Conservation (phyloP, 2,113 vertebrate genomes). For the Trachemys scripta region DNA sequence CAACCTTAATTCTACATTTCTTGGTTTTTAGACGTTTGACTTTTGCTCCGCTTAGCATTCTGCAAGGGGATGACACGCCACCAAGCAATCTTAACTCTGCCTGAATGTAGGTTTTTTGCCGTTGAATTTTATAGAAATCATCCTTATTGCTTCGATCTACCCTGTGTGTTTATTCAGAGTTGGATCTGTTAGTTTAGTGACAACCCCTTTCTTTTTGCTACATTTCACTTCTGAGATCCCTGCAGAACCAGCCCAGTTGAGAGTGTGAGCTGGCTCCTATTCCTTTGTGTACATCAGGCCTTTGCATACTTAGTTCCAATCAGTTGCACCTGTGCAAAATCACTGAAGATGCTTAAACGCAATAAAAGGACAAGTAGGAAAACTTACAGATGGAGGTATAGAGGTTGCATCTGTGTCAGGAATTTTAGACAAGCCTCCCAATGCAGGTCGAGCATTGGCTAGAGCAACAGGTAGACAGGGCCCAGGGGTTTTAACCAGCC, state of each 20-base stretch:
- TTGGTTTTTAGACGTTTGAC: not conserved
- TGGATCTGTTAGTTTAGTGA: too few species aligned
- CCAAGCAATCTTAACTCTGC: not conserved
- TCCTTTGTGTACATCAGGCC: not conserved
- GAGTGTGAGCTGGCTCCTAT: not conserved
- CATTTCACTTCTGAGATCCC: not conserved
- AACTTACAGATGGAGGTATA: not conserved
- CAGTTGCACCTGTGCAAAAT: not conserved
- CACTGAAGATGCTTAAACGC: not conserved
- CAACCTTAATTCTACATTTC: not conserved
- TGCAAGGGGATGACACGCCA: not conserved
- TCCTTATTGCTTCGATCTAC: not conserved
- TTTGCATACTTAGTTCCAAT: not conserved
- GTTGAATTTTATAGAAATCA: not conserved
- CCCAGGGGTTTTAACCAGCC: not conserved
- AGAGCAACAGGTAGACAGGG: not conserved
- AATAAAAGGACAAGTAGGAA: not conserved
- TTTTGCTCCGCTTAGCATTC: not conserved
- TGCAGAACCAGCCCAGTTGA: not conserved
- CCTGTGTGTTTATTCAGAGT: not conserved
- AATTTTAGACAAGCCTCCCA: not conserved
- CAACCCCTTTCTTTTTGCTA: not conserved
- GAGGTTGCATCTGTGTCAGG: not conserved
- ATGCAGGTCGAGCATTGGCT: not conserved
- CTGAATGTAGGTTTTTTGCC: not conserved